Percentiles rank a stretch among this genome's conserved stretches.
Evolutionary conservation across 2,888 invertebrate genomes (phyloP).

Genomic region (Ditylenchus weischeri): DNA sequence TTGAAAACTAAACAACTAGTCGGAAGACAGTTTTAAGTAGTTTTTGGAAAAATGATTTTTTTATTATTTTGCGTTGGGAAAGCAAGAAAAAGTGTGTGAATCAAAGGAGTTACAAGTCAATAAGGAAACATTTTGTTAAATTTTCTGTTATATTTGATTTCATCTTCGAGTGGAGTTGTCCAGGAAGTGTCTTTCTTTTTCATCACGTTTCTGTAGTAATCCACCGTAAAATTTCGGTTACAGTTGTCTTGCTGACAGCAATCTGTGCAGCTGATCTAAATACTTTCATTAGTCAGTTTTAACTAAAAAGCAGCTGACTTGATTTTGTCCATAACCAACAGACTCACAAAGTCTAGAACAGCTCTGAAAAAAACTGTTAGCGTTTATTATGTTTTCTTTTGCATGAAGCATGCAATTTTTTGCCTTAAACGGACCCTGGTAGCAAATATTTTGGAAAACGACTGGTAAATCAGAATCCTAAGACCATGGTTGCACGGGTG

Average conservation of each 20-base stretch:
- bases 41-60: no score
- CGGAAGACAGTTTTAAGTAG: no score
- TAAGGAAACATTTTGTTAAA: constrained; percentile 30
- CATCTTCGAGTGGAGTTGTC: constrained; percentile 47
- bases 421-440: no score
- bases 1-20: no score
- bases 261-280: constrained; percentile 52
- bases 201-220: constrained; percentile 43
- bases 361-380: no score
- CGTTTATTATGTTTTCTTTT: no score
- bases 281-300: constrained; percentile 14
- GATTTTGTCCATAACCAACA: constrained; percentile 52
- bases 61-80: no score
- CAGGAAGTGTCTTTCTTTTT: constrained; percentile 48
- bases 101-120: constrained; percentile 8
- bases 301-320: constrained; percentile 30
- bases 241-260: constrained; percentile 50
- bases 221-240: constrained; percentile 48
- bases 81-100: no score
- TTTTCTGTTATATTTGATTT: constrained; percentile 38
- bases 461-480: no score
- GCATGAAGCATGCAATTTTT: no score
- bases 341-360: constrained; percentile 39
- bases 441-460: no score
- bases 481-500: no score